Evolutionary conservation across 2,888 invertebrate species (phyloP).

Genomic region (Sarcophaga carnaria): DNA sequence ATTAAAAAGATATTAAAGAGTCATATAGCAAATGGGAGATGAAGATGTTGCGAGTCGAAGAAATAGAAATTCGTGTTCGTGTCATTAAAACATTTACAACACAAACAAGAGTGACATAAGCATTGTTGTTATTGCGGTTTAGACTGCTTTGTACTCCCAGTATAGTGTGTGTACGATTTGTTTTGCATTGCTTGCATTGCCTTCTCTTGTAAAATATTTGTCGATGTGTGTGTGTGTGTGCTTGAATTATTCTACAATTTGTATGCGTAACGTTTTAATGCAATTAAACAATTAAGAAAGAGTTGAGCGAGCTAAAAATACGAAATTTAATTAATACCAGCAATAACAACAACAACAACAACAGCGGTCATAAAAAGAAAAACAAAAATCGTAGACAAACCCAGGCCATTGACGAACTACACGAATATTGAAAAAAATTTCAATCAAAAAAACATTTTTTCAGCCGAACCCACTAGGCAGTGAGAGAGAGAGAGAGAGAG

Average conservation of each 20-base stretch:
- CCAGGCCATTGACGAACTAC: constrained; percentile 10
- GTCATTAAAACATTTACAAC: background rate
- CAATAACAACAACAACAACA: constrained; percentile 24
- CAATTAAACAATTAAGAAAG: constrained; percentile 78
- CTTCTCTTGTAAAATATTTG: constrained; percentile 21
- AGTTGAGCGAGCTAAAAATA: constrained; percentile 57
- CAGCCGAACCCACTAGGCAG: background rate
- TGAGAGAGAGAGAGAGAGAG: background rate
- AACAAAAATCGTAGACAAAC: constrained; percentile 43
- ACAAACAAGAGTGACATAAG: background rate
- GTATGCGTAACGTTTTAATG: constrained; percentile 76
- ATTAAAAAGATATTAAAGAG: background rate
- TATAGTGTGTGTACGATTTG: background rate
- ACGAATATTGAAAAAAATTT: constrained; percentile 6
- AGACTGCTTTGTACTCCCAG: background rate
- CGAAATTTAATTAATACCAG: constrained; percentile 70
- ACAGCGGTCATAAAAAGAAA: constrained; percentile 17
- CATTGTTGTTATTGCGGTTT: background rate
- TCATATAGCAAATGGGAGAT: background rate
- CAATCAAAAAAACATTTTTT: background rate
- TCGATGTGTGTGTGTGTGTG: background rate
- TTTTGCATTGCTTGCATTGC: background rate
- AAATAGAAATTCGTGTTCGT: background rate
- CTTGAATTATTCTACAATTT: constrained; percentile 25
- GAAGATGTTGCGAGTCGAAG: background rate